Base-by-base conservation (phyloP, 2,113 vertebrate species). In the Triplophysa rosa region DNA sequence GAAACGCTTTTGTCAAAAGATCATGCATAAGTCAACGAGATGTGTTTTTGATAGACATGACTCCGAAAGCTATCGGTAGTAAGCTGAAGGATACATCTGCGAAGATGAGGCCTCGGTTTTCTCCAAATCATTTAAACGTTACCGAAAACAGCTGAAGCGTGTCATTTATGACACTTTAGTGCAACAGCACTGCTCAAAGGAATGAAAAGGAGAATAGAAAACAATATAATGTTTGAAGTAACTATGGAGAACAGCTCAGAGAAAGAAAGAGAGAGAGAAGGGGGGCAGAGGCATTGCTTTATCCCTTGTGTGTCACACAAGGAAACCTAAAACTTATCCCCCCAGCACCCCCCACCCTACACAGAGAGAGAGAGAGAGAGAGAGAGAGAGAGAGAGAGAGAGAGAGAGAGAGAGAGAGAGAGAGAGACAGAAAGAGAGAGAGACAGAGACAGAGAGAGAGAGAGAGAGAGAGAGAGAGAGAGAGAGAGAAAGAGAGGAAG, bases 261-360 rank as follows among this genome's bases (percentile, higher is more conserved):
- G 42, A 45, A 1, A 45, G 42, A 45, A 2, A 45, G 42, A 45
- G 9, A 45, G 42, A 45, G 42, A 45, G 42, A 45, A 37, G 33
- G 33, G 29, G 33, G 33, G 33, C 62, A 67, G 61, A 78, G 77
- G 23, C 69, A 73, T 65, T 74, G 65, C 79, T 75, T 84, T 75
- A 81, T 81, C 77, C 75, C 66, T 59, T 10, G 52, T 77, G 71
- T 77, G 72, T 47, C 66, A 77, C 67, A 69, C 69, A 23, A 72
- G 33, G 52, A 62, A 66, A 67, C 73, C 61, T 29, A 80, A 80
- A 67, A 29, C 78, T 66, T 47, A 77, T 17, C 8, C 59, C 40
- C 78, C 40, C 78, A 21, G 61, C 56, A 58, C 29, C 52, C 29
- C 49, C 2, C 14, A 54, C 12, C 14, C 49, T 5, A 13, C 13